Evolutionary conservation across 2,888 invertebrate species (phyloP).

Genomic region (Acanthosepion esculentum): DNA sequence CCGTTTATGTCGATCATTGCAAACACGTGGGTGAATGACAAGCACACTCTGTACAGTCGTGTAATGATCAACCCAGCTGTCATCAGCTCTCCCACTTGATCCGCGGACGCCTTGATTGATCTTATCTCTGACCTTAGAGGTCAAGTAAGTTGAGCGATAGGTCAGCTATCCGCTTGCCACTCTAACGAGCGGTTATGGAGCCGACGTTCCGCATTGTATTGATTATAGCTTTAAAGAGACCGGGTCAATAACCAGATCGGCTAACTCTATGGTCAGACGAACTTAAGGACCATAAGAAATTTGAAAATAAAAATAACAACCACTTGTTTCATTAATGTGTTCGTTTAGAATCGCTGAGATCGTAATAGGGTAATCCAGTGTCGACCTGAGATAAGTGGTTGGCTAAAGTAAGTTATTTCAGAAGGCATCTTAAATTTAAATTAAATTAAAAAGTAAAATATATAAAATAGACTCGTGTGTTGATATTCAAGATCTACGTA

Average conservation of each 20-base stretch:
- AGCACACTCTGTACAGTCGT: background rate
- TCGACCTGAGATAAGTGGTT: no score
- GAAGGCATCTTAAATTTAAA: no score
- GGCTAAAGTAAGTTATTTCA: no score
- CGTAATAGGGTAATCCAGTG: no score
- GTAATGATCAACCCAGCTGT: background rate
- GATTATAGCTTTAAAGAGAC: background rate
- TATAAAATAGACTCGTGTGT: no score
- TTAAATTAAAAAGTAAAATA: no score
- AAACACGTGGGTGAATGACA: background rate
- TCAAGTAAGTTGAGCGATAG: slow-evolving; percentile 18
- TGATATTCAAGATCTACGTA: no score
- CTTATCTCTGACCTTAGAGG: background rate
- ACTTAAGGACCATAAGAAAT: no score
- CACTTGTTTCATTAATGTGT: no score
- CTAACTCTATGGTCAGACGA: background rate
- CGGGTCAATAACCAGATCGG: background rate
- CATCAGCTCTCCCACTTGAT: background rate
- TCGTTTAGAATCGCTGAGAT: no score
- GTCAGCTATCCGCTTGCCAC: slow-evolving; percentile 4
- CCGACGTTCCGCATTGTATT: background rate
- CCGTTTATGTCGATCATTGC: background rate
- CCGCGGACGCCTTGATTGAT: background rate
- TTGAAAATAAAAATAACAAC: no score
- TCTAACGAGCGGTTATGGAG: background rate